Conservation (phyloP, 2,113 vertebrate genomes). For the Nothoprocta pentlandii region DNA sequence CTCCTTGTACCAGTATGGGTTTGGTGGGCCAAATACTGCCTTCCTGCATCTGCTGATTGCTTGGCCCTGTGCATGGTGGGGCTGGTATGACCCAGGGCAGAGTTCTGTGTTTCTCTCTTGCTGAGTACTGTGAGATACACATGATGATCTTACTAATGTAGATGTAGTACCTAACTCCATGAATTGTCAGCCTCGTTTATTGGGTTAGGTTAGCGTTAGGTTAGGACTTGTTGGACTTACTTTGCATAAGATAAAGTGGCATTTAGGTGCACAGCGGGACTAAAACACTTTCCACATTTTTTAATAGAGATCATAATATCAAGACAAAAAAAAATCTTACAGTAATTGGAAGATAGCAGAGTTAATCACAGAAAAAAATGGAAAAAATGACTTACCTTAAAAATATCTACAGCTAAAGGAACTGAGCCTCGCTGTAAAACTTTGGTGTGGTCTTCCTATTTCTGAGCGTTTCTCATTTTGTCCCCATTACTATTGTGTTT, state of each 20-base stretch:
- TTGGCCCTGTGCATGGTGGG: accelerated
- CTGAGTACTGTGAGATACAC: background rate
- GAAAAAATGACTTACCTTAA: background rate
- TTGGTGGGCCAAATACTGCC: no score
- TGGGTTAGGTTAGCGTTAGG: background rate
- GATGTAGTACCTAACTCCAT: accelerated
- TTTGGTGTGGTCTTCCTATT: background rate
- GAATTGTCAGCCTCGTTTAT: background rate
- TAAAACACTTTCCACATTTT: background rate
- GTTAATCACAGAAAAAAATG: background rate
- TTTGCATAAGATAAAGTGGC: background rate
- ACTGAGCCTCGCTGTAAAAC: accelerated
- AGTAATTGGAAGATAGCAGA: background rate
- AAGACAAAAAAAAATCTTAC: background rate
- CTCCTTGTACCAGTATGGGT: background rate
- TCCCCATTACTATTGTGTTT: background rate
- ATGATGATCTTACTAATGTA: no score
- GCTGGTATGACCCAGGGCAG: background rate
- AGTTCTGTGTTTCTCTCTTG: background rate
- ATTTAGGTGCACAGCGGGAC: background rate
- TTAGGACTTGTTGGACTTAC: background rate
- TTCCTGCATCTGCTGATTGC: background rate
- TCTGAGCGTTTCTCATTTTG: background rate
- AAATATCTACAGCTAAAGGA: background rate
- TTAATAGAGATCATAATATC: background rate